Evolutionary conservation across 2,888 invertebrate genomes (phyloP), one percentile per base, ranked within the genome.

Genomic region (Lasioglossum lativentre): DNA sequence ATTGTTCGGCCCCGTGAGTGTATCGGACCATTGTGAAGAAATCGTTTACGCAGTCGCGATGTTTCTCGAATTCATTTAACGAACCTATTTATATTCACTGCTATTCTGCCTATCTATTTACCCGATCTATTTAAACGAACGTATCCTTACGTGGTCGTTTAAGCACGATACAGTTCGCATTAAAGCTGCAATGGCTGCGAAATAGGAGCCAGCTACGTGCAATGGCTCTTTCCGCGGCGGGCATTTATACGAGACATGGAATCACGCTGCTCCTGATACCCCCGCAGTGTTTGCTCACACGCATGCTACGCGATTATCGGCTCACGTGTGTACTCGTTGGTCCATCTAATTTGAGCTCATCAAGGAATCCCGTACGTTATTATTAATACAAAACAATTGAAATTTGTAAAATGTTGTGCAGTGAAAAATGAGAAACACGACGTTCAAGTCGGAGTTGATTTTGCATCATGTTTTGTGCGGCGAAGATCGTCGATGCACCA

Each of bases 201-300:
- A 82, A 84, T 86, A 87, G 81, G 79, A 77, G 79, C 75, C 19
- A 45, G 74, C 77, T 63, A 77, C 63, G 78, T 78, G 77, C 82
- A 86, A 87, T 87, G 82, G 79, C 87, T 83, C 81, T 83, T 86
- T 83, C 79, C 78, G 68, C 78, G 78, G 71, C 45, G 77, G 70
- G 52, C 80, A 80, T 86, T 83, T 83, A 81, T 47, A 85, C 78
- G 38, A 45, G 70, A 27, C 76, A 40, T 14, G 52, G 72, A 80
- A 87, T 83, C 72, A 70, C 1, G 56, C n/a, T n/a, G 56, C 56
- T 56, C 78, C 66, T 38, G 19, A 38, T 19, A 3, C 34, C 38
- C 8, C 63, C 4, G 10, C 12, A 56, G n/a, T n/a, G 56, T 56
- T n/a, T 42, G 19, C 59, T 30, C 45, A 42, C 19, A n/a, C 10